These are phyloP conservation scores for Cebus imitator DNA, from an alignment of 2,113 vertebrate species.

Conservation along the genomic window DNA sequence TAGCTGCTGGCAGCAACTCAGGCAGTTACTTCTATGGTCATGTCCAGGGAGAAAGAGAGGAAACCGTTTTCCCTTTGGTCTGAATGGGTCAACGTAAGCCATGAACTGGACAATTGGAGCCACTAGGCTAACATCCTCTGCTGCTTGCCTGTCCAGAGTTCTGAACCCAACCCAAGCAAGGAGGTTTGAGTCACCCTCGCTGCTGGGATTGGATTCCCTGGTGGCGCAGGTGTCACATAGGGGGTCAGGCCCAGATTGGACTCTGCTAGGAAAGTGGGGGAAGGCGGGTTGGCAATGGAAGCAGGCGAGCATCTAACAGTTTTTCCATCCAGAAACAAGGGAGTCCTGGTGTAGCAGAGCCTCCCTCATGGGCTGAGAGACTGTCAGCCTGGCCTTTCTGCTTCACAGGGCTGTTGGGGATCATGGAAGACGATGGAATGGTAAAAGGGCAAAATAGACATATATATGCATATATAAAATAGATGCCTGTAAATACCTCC, in stretches of 20 bases:
- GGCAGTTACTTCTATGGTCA: not conserved
- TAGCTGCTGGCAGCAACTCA: not conserved
- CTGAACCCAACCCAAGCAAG: not conserved
- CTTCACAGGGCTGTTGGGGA: not conserved
- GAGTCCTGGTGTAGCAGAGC: not conserved
- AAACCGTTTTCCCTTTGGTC: not conserved
- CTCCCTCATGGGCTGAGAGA: not conserved
- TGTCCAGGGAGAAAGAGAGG: not conserved
- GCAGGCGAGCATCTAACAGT: not conserved
- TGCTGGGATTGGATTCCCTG: not conserved
- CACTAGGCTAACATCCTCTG: not conserved
- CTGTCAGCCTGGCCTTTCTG: not conserved
- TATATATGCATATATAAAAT: not conserved
- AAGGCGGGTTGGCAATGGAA: not conserved
- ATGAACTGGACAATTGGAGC: not conserved
- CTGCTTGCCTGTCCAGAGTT: not conserved
- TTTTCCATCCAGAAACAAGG: not conserved
- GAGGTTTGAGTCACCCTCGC: not conserved
- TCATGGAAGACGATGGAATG: not conserved
- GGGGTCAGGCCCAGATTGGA: not conserved
- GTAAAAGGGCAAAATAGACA: not conserved
- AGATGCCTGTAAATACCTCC: not conserved
- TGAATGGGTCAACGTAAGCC: not conserved
- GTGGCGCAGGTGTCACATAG: not conserved
- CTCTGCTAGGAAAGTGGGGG: not conserved